Evolutionary conservation across 2,113 vertebrate species (phyloP).

Genomic region (Antechinus stuartii): DNA sequence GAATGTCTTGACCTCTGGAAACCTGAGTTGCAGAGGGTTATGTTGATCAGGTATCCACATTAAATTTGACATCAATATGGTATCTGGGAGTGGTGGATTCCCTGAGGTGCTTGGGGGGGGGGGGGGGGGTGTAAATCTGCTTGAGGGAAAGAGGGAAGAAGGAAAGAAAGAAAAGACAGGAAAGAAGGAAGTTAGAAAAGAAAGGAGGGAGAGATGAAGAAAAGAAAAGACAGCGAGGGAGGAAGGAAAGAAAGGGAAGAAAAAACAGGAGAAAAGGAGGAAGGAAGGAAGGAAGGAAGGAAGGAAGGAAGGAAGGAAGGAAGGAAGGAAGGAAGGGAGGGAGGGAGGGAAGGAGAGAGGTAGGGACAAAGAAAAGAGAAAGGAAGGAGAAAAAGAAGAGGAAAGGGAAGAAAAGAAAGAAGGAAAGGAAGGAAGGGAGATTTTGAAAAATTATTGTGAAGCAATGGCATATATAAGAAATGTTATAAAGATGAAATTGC

Average conservation of each 20-base stretch:
- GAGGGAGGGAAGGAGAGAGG: no score
- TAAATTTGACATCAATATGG: neutral
- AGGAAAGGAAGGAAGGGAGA: neutral
- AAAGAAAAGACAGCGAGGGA: no score
- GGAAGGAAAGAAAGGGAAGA: no score
- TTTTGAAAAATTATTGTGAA: neutral
- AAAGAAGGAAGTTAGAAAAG: no score
- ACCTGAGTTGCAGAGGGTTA: neutral
- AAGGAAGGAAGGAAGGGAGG: no score
- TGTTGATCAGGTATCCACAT: neutral
- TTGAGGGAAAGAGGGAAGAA: no score
- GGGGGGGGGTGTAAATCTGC: neutral
- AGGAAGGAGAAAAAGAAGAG: no score
- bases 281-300: no score
- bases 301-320: no score
- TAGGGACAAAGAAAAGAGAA: no score
- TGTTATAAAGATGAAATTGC: neutral
- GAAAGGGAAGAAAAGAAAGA: neutral
- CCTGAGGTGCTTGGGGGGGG: neutral
- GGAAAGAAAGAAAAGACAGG: no score
- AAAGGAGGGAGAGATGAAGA: no score
- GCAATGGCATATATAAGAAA: neutral
- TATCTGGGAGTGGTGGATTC: neutral
- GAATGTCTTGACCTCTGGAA: neutral
- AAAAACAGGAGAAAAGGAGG: neutral